A percentile compares a stretch with the other conserved stretches of the same genome.
phyloP scores from a whole-genome alignment of 2,797 vertebrate genomes.

The Mergus octosetaceus region DNA sequence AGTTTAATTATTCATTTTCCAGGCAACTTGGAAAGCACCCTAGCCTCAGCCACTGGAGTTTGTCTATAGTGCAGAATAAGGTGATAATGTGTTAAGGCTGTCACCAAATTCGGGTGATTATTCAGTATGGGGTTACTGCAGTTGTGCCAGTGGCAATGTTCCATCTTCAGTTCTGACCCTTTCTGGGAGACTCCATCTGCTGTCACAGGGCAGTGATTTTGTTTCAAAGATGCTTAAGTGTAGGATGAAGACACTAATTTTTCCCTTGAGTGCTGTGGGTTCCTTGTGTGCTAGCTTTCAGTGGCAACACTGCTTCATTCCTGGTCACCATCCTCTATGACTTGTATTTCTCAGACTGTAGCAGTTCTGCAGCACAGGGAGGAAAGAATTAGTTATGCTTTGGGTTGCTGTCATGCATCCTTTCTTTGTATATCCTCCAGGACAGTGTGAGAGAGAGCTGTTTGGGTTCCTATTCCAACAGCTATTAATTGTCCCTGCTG shows the following conservation, averaged over 20 bases:
- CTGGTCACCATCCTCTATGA: background rate
- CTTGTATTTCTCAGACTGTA: background rate
- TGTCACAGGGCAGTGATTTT: background rate
- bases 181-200: background rate
- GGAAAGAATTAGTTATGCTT: background rate
- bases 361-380: background rate
- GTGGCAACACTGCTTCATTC: accelerated
- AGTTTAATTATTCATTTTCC: background rate
- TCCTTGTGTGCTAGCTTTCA: background rate
- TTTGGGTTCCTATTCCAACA: background rate
- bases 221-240: background rate
- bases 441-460: background rate
- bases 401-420: background rate
- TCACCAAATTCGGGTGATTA: background rate
- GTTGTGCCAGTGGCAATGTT: background rate
- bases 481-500: background rate
- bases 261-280: background rate
- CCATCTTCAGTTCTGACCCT: background rate
- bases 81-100: background rate
- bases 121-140: background rate
- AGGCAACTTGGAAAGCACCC: background rate
- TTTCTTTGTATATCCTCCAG: background rate
- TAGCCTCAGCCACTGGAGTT: background rate
- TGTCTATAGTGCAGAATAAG: background rate
- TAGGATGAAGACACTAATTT: background rate